Evolutionary conservation across 2,797 vertebrate species (phyloP).

Genomic region (Tamandua tetradactyla): DNA sequence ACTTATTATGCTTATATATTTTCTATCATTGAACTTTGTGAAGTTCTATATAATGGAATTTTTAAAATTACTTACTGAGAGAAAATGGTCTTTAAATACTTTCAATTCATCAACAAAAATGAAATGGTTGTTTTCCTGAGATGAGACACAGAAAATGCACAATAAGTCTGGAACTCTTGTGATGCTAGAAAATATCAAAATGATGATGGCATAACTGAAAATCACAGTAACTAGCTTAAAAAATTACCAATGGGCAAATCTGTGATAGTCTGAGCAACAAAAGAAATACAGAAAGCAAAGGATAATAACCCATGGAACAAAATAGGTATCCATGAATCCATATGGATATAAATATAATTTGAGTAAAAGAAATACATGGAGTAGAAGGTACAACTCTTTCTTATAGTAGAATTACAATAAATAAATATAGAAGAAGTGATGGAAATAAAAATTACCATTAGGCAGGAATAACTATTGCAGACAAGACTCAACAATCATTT

Average conservation of each 20-base stretch:
- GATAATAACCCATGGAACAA: neutral
- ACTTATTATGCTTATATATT: neutral
- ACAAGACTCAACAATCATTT: neutral
- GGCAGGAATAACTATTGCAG: neutral
- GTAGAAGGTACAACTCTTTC: neutral
- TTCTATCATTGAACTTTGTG: neutral
- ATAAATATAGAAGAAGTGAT: neutral
- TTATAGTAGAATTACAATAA: neutral
- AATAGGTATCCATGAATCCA: neutral
- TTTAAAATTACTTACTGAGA: neutral
- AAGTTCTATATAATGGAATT: neutral
- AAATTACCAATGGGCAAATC: rapidly evolving
- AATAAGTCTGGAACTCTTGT: neutral
- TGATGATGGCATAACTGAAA: no score
- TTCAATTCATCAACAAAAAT: neutral
- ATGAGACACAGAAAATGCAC: neutral
- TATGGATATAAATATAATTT: neutral
- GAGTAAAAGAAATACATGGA: neutral
- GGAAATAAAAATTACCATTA: neutral
- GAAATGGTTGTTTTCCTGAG: neutral
- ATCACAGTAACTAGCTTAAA: neutral
- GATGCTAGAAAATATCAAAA: neutral
- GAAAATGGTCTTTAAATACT: neutral
- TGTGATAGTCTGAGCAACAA: no score
- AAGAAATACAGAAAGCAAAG: neutral